Conservation (phyloP, 2,888 invertebrate genomes). For the Syrphus vitripennis region DNA sequence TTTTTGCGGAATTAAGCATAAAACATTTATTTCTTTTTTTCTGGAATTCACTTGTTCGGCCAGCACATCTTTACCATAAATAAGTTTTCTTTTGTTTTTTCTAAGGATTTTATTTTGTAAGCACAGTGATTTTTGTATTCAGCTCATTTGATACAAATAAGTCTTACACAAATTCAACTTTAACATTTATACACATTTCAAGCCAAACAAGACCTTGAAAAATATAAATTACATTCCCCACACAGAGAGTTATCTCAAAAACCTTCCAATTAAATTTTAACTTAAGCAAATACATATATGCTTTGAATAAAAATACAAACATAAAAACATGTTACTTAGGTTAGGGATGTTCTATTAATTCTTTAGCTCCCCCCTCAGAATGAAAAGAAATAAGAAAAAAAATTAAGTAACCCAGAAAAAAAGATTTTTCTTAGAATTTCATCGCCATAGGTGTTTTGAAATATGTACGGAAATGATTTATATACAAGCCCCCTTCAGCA, state of each 20-base stretch:
- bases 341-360: background rate
- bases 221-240: no score
- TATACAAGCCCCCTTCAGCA: background rate
- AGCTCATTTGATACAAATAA: no score
- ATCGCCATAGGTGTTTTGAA: constrained; percentile 7
- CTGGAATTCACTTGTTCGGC: no score
- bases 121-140: background rate
- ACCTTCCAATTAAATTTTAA: no score
- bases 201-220: no score
- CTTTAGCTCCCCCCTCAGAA: background rate
- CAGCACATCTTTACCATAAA: no score
- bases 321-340: background rate
- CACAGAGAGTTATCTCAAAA: no score
- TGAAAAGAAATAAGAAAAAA: constrained; percentile 13
- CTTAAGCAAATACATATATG: background rate
- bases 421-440: constrained; percentile 5
- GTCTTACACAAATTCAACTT: no score
- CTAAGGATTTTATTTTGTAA: no score
- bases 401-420: constrained; percentile 9
- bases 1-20: no score
- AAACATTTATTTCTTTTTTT: background rate
- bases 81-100: no score
- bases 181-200: no score
- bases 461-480: constrained; percentile 20
- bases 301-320: background rate